These are phyloP conservation scores for Sceloporus undulatus DNA, from an alignment of 2,113 vertebrate genomes.

Conservation along the genomic window DNA sequence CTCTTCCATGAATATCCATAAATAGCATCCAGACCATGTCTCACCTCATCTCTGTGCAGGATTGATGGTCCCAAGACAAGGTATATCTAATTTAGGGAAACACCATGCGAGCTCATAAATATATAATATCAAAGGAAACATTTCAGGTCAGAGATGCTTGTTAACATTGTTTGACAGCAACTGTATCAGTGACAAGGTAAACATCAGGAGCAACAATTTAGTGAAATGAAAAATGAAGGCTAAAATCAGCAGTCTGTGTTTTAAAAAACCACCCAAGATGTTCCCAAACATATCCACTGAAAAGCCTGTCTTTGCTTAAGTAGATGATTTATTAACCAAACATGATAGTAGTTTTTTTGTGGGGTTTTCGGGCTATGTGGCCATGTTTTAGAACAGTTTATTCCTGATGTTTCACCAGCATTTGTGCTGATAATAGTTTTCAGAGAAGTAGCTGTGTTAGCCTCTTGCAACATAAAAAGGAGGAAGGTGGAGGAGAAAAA, in stretches of 20 bases:
- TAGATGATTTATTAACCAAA: slow-evolving; percentile 23
- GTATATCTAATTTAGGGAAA: slow-evolving; percentile 38
- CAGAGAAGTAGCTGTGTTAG: no score
- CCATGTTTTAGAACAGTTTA: no score
- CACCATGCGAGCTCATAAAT: slow-evolving; percentile 18
- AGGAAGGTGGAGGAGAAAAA: no score
- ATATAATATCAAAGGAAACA: slow-evolving; percentile 36
- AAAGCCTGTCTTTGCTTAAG: not conserved
- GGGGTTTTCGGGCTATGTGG: no score
- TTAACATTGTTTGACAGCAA: slow-evolving; percentile 17
- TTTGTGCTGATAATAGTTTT: no score
- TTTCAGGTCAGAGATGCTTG: not conserved
- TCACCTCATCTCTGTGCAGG: slow-evolving; percentile 23
- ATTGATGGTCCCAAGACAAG: slow-evolving; percentile 38
- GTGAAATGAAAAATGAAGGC: slow-evolving; percentile 33
- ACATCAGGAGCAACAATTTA: slow-evolving; percentile 11
- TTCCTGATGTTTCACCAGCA: no score
- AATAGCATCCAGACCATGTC: slow-evolving; percentile 21
- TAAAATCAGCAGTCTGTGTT: accelerated
- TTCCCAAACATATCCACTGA: not conserved
- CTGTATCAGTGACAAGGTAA: slow-evolving; percentile 22
- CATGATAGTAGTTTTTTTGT: not conserved
- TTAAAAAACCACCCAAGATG: not conserved
- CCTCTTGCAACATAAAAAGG: no score
- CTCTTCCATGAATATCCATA: not conserved